These are phyloP conservation scores for Lasiommata megera DNA, from an alignment of 2,888 invertebrate species.

Conservation along the genomic window DNA sequence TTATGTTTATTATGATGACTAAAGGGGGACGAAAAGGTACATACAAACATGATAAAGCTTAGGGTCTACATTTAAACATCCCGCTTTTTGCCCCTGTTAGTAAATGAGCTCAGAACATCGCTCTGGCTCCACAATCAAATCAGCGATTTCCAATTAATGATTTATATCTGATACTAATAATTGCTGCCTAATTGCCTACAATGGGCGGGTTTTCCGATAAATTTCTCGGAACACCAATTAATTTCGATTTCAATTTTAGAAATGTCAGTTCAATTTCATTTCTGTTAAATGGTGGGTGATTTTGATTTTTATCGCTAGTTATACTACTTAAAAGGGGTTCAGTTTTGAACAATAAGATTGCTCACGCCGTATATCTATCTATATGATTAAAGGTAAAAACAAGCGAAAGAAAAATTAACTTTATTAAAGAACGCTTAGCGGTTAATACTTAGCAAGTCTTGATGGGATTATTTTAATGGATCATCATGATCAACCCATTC, in stretches of 20 bases:
- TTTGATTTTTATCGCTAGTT: neutral
- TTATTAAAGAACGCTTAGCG: too few species aligned
- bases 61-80: too few species aligned
- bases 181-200: constrained; percentile 20
- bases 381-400: too few species aligned
- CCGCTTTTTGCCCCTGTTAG: too few species aligned
- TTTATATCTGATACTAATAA: constrained; percentile 22
- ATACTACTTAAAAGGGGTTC: neutral
- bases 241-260: constrained; percentile 7
- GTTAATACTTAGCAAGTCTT: too few species aligned
- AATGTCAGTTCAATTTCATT: neutral
- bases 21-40: too few species aligned
- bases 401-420: too few species aligned
- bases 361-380: too few species aligned
- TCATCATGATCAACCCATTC: too few species aligned
- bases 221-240: constrained; percentile 12
- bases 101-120: constrained; percentile 20
- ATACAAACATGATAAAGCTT: too few species aligned
- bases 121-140: constrained; percentile 20
- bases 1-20: too few species aligned
- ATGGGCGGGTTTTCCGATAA: constrained; percentile 3
- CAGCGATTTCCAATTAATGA: constrained; percentile 24
- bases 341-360: neutral
- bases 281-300: neutral
- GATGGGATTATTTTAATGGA: too few species aligned